Percentiles rank a stretch among this genome's conserved stretches.
Evolutionary conservation across 2,888 invertebrate species (phyloP).

Genomic region (Anorthoa munda): DNA sequence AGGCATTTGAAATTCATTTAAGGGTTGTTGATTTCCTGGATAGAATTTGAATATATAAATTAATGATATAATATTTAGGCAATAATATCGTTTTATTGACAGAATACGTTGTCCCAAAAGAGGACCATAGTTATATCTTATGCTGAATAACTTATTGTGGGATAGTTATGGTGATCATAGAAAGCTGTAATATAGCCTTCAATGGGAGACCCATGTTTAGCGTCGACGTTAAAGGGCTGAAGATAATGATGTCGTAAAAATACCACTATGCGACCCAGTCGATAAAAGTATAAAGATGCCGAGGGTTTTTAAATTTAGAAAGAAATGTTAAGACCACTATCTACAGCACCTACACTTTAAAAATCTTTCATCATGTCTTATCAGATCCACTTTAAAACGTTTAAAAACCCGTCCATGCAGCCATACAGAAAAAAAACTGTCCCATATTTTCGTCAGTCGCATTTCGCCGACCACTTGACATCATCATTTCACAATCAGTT

Average conservation of each 20-base stretch:
- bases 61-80: background rate
- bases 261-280: conserved; percentile 18
- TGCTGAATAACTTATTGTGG: no score
- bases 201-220: conserved; percentile 6
- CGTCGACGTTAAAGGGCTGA: background rate
- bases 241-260: conserved; percentile 35
- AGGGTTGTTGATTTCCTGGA: background rate
- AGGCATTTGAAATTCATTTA: background rate
- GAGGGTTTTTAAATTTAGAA: background rate
- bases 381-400: conserved; percentile 29
- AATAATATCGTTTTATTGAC: background rate
- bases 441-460: background rate
- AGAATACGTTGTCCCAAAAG: background rate
- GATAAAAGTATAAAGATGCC: background rate
- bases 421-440: background rate
- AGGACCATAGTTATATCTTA: background rate
- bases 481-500: conserved; percentile 41
- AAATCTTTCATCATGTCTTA: conserved; percentile 19
- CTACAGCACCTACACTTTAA: background rate
- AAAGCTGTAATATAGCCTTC: conserved; percentile 11
- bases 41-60: background rate
- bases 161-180: background rate
- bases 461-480: conserved; percentile 19
- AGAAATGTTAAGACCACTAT: background rate
- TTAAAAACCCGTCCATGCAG: background rate